phyloP scores from a whole-genome alignment of 2,797 vertebrate genomes.

The Brachymystax lenok region DNA sequence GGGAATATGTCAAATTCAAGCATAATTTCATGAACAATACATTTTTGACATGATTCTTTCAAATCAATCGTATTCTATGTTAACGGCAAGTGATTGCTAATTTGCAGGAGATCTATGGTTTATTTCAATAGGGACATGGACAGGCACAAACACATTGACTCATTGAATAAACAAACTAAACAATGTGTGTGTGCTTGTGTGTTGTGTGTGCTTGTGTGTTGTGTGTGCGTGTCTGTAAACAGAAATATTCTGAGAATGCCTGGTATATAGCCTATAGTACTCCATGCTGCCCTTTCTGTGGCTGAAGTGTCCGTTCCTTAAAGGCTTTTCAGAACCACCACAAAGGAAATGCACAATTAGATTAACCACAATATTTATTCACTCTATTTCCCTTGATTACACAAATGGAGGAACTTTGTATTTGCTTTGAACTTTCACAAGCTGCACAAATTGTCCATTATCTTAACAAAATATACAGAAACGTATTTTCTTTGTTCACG shows the following conservation, averaged over 20 bases:
- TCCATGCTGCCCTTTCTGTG: not conserved
- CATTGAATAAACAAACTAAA: too few species aligned
- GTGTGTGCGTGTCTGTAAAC: not conserved
- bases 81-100: not conserved
- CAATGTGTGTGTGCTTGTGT: not conserved
- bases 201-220: too few species aligned
- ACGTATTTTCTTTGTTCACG: not conserved
- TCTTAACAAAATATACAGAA: not conserved
- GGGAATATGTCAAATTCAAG: too few species aligned
- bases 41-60: conserved; percentile 9
- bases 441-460: not conserved
- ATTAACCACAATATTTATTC: not conserved
- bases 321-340: not conserved
- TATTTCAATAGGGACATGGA: too few species aligned
- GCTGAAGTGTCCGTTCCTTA: not conserved
- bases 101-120: too few species aligned
- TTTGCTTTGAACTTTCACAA: not conserved
- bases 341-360: not conserved
- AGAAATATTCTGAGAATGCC: not conserved
- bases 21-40: conserved; percentile 33
- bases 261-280: not conserved
- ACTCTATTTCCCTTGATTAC: not conserved
- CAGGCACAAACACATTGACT: too few species aligned
- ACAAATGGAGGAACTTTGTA: not conserved
- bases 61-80: not conserved